Evolutionary conservation across 1,140 invertebrate genomes (phyloP).

Genomic region (Pomacea maculata): DNA sequence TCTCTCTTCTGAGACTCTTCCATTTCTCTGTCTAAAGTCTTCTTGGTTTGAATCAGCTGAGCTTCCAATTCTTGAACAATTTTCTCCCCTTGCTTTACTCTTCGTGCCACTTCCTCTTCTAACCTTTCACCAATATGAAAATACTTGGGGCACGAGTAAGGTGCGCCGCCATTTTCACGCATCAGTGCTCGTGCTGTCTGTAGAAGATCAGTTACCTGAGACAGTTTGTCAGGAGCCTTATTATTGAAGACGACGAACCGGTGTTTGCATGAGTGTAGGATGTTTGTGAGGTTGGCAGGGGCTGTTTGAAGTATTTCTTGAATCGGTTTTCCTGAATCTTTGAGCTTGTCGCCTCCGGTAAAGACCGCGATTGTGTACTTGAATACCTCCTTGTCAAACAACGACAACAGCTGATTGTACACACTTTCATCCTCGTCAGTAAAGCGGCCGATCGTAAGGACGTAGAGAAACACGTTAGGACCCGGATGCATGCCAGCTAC

Average conservation of each 20-base stretch:
- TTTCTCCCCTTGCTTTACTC: not conserved
- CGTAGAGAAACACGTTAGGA: not conserved
- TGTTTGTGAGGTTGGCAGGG: not conserved
- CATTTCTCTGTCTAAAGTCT: not conserved
- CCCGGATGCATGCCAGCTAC: constrained; percentile 19
- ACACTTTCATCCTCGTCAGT: not conserved
- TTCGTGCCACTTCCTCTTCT: not conserved
- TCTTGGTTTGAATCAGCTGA: not conserved
- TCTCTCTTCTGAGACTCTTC: not conserved
- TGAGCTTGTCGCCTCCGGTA: not conserved
- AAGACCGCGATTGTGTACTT: constrained; percentile 1
- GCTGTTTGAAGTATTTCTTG: not conserved
- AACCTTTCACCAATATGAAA: too few species aligned
- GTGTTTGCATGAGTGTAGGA: not conserved
- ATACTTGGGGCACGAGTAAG: not conserved
- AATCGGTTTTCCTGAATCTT: not conserved
- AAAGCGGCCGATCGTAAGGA: not conserved
- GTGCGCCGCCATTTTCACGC: not conserved
- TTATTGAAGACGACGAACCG: constrained; percentile 9
- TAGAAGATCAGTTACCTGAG: not conserved
- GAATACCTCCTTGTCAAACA: not conserved
- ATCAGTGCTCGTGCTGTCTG: not conserved
- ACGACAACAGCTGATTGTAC: not conserved
- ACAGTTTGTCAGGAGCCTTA: not conserved
- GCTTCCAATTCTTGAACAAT: not conserved